phyloP scores from a whole-genome alignment of 2,113 vertebrate species.

The Uria aalge region DNA sequence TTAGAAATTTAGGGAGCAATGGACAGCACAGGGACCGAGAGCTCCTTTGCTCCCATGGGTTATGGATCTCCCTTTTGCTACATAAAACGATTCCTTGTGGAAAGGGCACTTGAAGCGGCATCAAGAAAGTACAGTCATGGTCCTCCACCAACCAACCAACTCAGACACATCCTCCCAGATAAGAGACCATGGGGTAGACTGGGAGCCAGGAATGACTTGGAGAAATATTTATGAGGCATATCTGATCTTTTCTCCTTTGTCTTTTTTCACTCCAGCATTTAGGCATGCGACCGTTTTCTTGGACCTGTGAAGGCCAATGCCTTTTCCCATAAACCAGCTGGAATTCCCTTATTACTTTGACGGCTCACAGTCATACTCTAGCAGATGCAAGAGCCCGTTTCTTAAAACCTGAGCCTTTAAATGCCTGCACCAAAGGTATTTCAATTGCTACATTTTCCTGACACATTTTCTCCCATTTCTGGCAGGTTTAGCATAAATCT shows the following conservation, averaged over 20 bases:
- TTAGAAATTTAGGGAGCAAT: background rate
- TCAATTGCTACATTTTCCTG: background rate
- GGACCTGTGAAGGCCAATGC: background rate
- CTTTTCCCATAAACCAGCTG: background rate
- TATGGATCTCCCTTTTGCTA: background rate
- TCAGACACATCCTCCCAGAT: background rate
- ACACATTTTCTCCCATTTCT: background rate
- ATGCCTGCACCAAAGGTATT: background rate
- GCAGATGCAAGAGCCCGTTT: background rate
- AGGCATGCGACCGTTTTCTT: background rate
- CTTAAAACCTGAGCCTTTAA: background rate
- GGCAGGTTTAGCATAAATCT: background rate
- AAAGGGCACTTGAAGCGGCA: background rate
- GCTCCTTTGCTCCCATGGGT: fast-evolving
- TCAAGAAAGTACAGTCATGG: background rate
- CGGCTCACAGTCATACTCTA: background rate
- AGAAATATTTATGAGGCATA: background rate
- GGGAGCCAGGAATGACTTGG: background rate
- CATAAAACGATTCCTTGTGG: background rate
- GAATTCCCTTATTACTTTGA: background rate
- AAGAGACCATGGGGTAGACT: background rate
- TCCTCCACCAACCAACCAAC: background rate
- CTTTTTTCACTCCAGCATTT: background rate
- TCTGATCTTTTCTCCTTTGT: background rate
- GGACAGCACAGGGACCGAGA: no score